Evolutionary conservation across 2,888 invertebrate species (phyloP), one percentile per base, ranked within the genome.

Genomic region (Leptura quadrifasciata): DNA sequence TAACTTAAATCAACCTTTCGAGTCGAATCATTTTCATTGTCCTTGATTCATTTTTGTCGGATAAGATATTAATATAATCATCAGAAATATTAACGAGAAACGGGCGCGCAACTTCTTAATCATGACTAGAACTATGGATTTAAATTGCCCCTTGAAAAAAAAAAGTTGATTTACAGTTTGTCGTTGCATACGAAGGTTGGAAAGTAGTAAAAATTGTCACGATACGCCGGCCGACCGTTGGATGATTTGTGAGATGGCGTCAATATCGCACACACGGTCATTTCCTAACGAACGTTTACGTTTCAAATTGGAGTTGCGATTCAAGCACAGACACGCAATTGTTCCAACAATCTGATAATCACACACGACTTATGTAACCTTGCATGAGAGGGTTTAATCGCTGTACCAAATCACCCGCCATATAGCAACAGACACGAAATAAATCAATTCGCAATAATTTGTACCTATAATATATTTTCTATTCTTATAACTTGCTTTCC

Each of bases 271-370:
- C 64, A 64, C 64, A 39, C 39, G 20, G 20, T 21, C 57, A 3
- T 35, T 39, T 63, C 17, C 63, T 63, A 63, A 20, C 18, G 64
- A 39, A 64, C 64, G 20, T 64, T 64, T 64, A n/a, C 21, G 24
- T 54, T 65, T 65, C 52, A 52, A 52, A 65, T 35, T 24, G 63
- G 17, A 63, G 18, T 63, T 12, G 20, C 63, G 63, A 39, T 39
- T 63, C 20, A 17, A 63, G 20, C 21, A 39, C 15, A 12, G 12
- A 63, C 63, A 63, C 63, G 63, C 63, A 20, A 63, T 18, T 63
- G 15, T n/a, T 20, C 21, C 21, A 15, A 63, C 27, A 15, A 63
- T 63, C 63, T 39, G 63, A 63, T 63, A 63, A 39, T 4, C 18
- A 12, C 54, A 54, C 21, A 52, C 54, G 54, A 52, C 24, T 57